A percentile compares a stretch with the other conserved stretches of the same genome.
phyloP scores from a whole-genome alignment of 2,888 invertebrate genomes.

The Caenorhabditis sp. region DNA sequence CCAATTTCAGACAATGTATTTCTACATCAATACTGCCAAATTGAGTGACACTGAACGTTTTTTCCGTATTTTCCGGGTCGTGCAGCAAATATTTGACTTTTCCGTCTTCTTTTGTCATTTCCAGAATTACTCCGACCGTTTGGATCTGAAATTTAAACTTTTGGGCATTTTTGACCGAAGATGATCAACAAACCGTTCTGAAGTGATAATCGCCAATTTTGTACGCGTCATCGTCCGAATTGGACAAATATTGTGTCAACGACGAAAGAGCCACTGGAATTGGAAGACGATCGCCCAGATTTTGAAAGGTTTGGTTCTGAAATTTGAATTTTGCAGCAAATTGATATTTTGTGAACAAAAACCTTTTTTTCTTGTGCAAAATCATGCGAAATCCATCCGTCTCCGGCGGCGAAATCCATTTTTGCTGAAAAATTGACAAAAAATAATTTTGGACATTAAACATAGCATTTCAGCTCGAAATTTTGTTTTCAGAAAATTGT shows the following conservation, averaged over 20 bases:
- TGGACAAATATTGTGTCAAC: conserved; percentile 3
- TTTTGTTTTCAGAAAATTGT: too few species aligned
- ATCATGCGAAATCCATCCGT: conserved; percentile 5
- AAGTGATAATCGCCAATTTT: conserved; percentile 27
- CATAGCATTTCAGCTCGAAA: too few species aligned
- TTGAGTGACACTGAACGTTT: conserved; percentile 17
- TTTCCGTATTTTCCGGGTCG: conserved; percentile 26
- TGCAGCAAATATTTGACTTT: conserved; percentile 13
- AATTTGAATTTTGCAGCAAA: neutral
- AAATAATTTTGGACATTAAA: too few species aligned
- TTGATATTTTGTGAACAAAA: neutral
- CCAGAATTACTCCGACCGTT: conserved; percentile 26
- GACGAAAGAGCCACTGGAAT: conserved; percentile 22
- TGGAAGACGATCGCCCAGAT: conserved; percentile 33
- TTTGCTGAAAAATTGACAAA: too few species aligned
- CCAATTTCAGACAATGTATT: neutral
- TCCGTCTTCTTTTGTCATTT: conserved; percentile 23
- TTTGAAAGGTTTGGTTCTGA: conserved; percentile 20
- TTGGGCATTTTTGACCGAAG: neutral
- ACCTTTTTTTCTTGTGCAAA: conserved; percentile 9
- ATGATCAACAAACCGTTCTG: conserved; percentile 7
- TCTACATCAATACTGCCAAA: conserved; percentile 14
- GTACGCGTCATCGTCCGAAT: conserved; percentile 12
- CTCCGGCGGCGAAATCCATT: too few species aligned
- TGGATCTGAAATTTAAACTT: conserved; percentile 3